Conservation (phyloP, 53 echinoderm and acorn worm genomes). For the Arbacia lixula region DNA sequence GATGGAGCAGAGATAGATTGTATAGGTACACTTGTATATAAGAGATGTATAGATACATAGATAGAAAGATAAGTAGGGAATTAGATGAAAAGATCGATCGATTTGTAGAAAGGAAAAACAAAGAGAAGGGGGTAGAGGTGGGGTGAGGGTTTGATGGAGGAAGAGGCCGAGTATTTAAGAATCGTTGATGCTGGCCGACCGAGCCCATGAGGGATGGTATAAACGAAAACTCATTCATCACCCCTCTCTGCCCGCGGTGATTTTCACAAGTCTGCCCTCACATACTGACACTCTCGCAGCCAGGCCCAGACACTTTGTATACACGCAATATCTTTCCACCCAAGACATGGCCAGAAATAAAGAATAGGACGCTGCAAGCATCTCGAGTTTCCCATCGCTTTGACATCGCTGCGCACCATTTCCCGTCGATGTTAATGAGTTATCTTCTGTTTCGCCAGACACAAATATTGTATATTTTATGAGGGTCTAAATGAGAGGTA, state of each 20-base stretch:
- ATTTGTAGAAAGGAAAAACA: too few species aligned
- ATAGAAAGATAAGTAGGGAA: too few species aligned
- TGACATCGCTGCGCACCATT: too few species aligned
- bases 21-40: too few species aligned
- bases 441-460: slow-evolving; percentile 47
- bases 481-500: slow-evolving; percentile 34
- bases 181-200: not conserved
- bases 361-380: too few species aligned
- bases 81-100: too few species aligned
- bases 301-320: slow-evolving; percentile 33
- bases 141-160: not conserved
- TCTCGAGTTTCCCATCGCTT: too few species aligned
- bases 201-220: slow-evolving; percentile 19
- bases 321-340: too few species aligned
- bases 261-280: slow-evolving; percentile 41
- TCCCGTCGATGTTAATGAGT: slow-evolving; percentile 41
- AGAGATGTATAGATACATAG: too few species aligned
- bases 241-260: slow-evolving; percentile 43
- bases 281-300: slow-evolving; percentile 19
- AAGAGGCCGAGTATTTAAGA: not conserved
- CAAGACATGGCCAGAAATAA: too few species aligned
- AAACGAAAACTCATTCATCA: slow-evolving; percentile 52
- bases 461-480: slow-evolving; percentile 52
- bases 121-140: too few species aligned
- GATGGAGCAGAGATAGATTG: too few species aligned